Base-by-base conservation (phyloP, 2,888 invertebrate species). In the Priocnemis perturbator region DNA sequence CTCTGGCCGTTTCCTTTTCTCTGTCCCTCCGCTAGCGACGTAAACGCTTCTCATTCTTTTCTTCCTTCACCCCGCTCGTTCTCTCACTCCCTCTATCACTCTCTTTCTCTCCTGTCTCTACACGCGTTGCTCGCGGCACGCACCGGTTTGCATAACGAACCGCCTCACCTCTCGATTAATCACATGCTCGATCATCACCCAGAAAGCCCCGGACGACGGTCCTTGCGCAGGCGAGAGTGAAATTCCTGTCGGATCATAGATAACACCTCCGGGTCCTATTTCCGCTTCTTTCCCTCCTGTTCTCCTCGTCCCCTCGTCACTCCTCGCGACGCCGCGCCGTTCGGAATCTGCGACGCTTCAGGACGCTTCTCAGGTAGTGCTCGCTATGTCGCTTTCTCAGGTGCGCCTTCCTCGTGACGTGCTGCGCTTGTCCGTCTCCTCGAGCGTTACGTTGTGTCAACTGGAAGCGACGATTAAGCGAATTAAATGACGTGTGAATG, bases 371-470 rank as follows among this genome's bases (percentile, higher is more conserved):
- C 64, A 63, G 67, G 59, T 60, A 65, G 48, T 68, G 53, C 47
- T 64, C 64, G 62, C 47, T 59, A 67, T 69, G 68, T 60, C 57
- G 68, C 50, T 62, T 64, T 65, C 68, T 67, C 60, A 61, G 60
- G 7, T n/a, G 30, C 63, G 63, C 53, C 64, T 71, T 67, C 67
- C 68, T 69, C 53, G 50, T 61, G 52, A 61, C 66, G 62, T 37
- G 37, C 19, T 45, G 52, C 69, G 48, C 71, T 65, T 79, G 67
- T 65, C 71, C 61, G 64, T 65, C 63, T 62, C 61, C 65, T 63
- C 52, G 61, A 60, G 65, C 57, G 69, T 71, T 67, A 23, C 66
- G 66, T 62, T 69, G 59, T 74, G 76, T 77, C 77, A 77, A 79
- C 79, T 79, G 77, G 55, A 71, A 76, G 15, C 4, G 15, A n/a